A percentile compares a stretch with the other conserved stretches of the same genome.
phyloP scores from a whole-genome alignment of 2,113 vertebrate genomes.

The Entomyzon cyanotis region DNA sequence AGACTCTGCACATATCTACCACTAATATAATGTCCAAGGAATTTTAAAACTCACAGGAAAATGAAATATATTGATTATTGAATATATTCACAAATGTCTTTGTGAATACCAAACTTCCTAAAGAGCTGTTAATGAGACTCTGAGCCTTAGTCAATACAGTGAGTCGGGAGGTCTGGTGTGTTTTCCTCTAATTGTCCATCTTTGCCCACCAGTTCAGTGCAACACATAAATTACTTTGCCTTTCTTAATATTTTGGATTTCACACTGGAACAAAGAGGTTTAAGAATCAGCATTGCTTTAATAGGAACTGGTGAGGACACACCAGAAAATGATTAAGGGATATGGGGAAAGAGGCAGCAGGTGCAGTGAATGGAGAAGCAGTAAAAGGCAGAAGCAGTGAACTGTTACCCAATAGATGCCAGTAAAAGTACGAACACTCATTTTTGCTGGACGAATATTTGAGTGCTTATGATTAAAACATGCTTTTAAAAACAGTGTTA shows the following conservation, averaged over 20 bases:
- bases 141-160: not conserved
- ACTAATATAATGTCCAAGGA: not conserved
- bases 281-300: not conserved
- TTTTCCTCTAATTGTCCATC: not conserved
- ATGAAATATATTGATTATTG: not conserved
- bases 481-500: not conserved
- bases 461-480: constrained; percentile 5
- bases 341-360: not conserved
- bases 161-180: not conserved
- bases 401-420: not conserved
- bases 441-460: not conserved
- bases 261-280: not conserved
- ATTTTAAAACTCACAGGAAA: not conserved
- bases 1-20: not conserved
- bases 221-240: not conserved
- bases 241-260: not conserved
- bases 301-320: not conserved
- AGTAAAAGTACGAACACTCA: not conserved
- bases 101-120: not conserved
- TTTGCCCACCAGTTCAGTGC: not conserved
- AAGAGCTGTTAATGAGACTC: not conserved
- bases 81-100: not conserved
- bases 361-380: not conserved
- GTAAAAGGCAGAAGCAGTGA: not conserved
- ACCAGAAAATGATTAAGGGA: not conserved